Evolutionary conservation across 2,113 vertebrate species (phyloP).

Genomic region (zebrafish (Danio rerio)): GRCz12tu NC_133193.1:54177001-54177500

Average conservation of each 20-base stretch:
- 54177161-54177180: no score
- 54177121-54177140: constrained; percentile 88
- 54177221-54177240: background rate
- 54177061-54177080: constrained; percentile 91
- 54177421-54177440: background rate
- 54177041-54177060: constrained; percentile 88
- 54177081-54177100: constrained; percentile 97
- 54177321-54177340: constrained; percentile 88
- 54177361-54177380: constrained; percentile 97
- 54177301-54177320: constrained; percentile 88
- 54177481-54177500: no score
- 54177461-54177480: no score
- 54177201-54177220: no score
- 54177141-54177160: no score
- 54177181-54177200: no score
- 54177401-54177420: background rate
- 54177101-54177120: constrained; percentile 95
- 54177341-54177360: constrained; percentile 92
- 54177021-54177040: constrained; percentile 90
- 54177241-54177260: constrained; percentile 66
- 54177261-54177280: constrained; percentile 92
- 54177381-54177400: constrained; percentile 89
- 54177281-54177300: constrained; percentile 87
- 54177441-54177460: constrained; percentile 10
- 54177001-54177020: background rate